These are phyloP conservation scores for Lepas anatifera DNA, from an alignment of 2,888 invertebrate species.

Conservation along the genomic window DNA sequence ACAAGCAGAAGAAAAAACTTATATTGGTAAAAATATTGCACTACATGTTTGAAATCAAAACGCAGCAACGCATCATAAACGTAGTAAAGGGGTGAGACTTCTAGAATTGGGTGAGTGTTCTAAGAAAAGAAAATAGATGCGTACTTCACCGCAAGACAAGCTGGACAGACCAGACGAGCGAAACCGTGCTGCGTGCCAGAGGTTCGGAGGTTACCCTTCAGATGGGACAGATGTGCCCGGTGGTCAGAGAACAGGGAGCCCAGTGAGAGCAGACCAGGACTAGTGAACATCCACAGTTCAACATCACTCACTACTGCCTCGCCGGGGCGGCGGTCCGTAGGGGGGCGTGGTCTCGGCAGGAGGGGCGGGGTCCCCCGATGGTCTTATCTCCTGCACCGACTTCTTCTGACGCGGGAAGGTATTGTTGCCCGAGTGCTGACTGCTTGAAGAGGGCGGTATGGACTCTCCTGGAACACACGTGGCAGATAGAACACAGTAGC, in stretches of 20 bases:
- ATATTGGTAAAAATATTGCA: no score
- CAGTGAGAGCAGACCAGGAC: no score
- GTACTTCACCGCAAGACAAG: no score
- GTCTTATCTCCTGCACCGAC: neutral
- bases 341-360: neutral
- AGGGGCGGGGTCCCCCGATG: neutral
- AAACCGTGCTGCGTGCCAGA: neutral
- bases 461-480: neutral
- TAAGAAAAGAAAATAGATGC: no score
- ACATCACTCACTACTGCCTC: neutral
- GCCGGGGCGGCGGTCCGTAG: neutral
- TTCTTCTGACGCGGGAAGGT: slow-evolving; percentile 1
- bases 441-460: neutral
- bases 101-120: no score
- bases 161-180: neutral
- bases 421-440: neutral
- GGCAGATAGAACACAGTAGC: no score
- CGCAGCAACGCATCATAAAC: no score
- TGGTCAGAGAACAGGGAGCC: no score
- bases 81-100: no score
- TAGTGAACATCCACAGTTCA: no score
- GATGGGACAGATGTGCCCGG: neutral
- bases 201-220: neutral
- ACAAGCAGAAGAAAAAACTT: no score
- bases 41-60: no score